phyloP scores from a whole-genome alignment of 2,888 invertebrate species.

The Steinernema carpocapsae region DNA sequence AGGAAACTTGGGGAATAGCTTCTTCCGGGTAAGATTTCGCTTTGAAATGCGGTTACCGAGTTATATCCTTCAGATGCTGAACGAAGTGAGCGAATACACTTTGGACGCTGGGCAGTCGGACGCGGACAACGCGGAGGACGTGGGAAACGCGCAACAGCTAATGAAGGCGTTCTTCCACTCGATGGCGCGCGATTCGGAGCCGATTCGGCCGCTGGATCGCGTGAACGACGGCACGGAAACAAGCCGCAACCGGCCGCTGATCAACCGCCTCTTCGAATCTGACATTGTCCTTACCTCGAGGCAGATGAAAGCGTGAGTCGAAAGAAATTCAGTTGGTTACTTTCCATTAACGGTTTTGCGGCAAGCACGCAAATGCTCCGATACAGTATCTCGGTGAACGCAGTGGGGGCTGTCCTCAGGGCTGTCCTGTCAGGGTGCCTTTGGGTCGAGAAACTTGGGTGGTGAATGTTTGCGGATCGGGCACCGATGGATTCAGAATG shows the following conservation, averaged over 20 bases:
- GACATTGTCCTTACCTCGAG: conserved; percentile 63
- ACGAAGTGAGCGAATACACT: conserved; percentile 49
- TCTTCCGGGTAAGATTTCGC: conserved; percentile 39
- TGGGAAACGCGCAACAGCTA: conserved; percentile 49
- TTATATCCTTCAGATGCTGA: conserved; percentile 41
- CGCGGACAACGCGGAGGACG: conserved; percentile 27
- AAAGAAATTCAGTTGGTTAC: neutral
- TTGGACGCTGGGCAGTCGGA: conserved; percentile 35
- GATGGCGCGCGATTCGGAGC: conserved; percentile 45
- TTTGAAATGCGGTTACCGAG: neutral
- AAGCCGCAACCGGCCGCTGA: conserved; percentile 60
- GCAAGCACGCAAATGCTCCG: too few relatives aligned
- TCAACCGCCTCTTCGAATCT: conserved; percentile 64
- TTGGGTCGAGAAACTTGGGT: too few relatives aligned
- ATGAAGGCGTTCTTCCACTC: conserved; percentile 62
- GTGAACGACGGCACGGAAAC: conserved; percentile 62
- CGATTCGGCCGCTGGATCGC: conserved; percentile 49
- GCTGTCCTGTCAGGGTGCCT: too few relatives aligned
- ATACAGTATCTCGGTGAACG: neutral
- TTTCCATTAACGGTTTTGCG: neutral
- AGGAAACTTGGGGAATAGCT: conserved; percentile 49
- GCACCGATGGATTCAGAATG: too few relatives aligned
- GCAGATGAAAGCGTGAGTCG: conserved; percentile 44
- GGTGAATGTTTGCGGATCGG: too few relatives aligned
- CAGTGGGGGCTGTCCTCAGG: too few relatives aligned